phyloP scores from a whole-genome alignment of 2,113 vertebrate genomes.

The Clarias magur region DNA sequence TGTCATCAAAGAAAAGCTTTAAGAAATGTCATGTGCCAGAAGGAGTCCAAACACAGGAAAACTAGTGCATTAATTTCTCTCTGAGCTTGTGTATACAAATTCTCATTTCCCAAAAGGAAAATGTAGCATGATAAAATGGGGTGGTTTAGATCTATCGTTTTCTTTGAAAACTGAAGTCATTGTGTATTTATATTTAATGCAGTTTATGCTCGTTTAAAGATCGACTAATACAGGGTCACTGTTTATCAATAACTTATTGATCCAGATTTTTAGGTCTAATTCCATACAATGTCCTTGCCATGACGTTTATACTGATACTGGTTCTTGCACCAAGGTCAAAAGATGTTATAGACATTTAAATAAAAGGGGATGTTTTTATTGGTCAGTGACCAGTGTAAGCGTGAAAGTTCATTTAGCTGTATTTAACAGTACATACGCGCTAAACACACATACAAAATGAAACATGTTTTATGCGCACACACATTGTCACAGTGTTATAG shows the following conservation, averaged over 20 bases:
- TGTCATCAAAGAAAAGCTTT: background rate
- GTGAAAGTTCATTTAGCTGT: background rate
- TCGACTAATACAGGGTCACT: constrained; percentile 14
- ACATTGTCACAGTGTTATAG: no score
- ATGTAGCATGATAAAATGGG: constrained; percentile 10
- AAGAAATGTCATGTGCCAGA: background rate
- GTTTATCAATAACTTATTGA: constrained; percentile 54
- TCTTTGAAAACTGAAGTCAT: constrained; percentile 21
- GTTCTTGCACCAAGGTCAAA: background rate
- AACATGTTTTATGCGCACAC: no score
- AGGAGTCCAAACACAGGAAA: background rate
- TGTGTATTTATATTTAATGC: constrained; percentile 6
- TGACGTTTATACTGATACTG: constrained; percentile 65
- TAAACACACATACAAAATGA: background rate
- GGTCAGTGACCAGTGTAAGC: background rate
- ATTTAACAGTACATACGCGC: constrained; percentile 13
- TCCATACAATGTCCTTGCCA: constrained; percentile 55
- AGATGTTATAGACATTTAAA: background rate
- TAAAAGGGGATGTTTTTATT: background rate
- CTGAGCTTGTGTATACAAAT: constrained; percentile 46
- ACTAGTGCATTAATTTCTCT: constrained; percentile 34
- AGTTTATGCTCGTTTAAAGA: constrained; percentile 4
- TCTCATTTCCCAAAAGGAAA: background rate
- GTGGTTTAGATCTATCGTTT: constrained; percentile 37
- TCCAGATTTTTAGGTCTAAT: constrained; percentile 53